phyloP scores from a whole-genome alignment of 2,888 invertebrate genomes.

The Sarcophaga rosellei region DNA sequence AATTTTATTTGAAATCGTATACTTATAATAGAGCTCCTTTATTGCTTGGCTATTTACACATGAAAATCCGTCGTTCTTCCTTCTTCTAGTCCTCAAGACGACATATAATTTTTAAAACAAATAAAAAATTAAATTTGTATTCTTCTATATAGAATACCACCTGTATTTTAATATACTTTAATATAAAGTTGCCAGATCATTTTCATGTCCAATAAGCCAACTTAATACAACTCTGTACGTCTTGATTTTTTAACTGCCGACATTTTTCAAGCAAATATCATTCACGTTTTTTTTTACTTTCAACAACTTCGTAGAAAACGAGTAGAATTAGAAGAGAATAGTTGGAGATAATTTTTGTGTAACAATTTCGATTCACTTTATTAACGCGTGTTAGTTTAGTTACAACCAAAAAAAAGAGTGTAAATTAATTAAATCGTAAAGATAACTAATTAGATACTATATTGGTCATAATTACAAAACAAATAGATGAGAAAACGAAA shows the following conservation, averaged over 20 bases:
- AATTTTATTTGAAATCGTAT: too few relatives aligned
- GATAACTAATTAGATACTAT: not conserved
- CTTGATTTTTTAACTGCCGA: not conserved
- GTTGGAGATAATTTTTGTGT: constrained; percentile 34
- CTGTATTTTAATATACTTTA: not conserved
- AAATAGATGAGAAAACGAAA: not conserved
- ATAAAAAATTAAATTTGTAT: too few relatives aligned
- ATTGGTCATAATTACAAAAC: constrained; percentile 1
- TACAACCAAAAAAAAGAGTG: not conserved
- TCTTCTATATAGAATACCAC: too few relatives aligned
- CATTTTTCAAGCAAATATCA: not conserved
- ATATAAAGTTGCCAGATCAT: not conserved
- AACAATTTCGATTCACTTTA: constrained; percentile 34
- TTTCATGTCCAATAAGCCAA: not conserved
- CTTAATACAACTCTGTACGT: not conserved
- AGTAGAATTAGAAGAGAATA: constrained; percentile 44
- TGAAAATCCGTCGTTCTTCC: too few relatives aligned
- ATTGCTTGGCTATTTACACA: too few relatives aligned
- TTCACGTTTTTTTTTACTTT: constrained; percentile 40
- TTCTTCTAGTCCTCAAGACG: too few relatives aligned
- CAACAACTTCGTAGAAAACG: constrained; percentile 28
- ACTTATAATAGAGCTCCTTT: too few relatives aligned
- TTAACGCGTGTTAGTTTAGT: constrained; percentile 17
- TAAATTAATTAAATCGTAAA: constrained; percentile 18
- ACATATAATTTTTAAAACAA: too few relatives aligned